Conservation (phyloP, 2,888 invertebrate genomes). For the Drosophila picticornis region DNA sequence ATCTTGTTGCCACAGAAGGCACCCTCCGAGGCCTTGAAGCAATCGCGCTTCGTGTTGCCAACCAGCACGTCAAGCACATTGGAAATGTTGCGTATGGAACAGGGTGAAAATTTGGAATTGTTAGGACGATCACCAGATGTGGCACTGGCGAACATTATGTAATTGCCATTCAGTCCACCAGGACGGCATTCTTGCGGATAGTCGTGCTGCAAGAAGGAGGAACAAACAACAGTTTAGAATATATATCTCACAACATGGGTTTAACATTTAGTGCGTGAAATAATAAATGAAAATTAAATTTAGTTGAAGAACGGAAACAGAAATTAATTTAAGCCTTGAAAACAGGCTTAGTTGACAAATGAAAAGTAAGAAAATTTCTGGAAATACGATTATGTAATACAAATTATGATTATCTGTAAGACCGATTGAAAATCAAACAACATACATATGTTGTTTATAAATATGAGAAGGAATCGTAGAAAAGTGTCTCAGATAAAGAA, state of each 20-base stretch:
- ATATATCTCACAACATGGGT: background rate
- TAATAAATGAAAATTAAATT: background rate
- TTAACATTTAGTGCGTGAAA: background rate
- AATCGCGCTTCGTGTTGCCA: conserved; percentile 96
- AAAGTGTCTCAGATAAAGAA: background rate
- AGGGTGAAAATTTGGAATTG: conserved; percentile 98
- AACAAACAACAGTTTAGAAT: background rate
- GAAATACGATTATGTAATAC: background rate
- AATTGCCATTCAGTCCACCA: conserved; percentile 97
- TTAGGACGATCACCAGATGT: conserved; percentile 99
- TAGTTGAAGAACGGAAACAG: background rate
- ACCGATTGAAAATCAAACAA: no score
- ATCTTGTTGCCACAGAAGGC: conserved; percentile 99
- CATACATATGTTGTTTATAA: background rate
- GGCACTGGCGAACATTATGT: conserved; percentile 99
- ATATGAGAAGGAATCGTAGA: background rate
- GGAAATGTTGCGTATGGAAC: conserved; percentile 97
- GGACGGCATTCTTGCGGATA: conserved; percentile 96
- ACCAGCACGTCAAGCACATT: conserved; percentile 96
- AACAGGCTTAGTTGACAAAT: background rate
- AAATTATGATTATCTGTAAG: no score
- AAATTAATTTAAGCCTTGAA: background rate
- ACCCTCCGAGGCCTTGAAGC: conserved; percentile 95
- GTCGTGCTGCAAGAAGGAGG: conserved; percentile 91
- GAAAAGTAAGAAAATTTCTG: background rate